A percentile compares a stretch with the other conserved stretches of the same genome.
Conservation (phyloP, 2,888 invertebrate species). For the Cerastis rubricosa region DNA sequence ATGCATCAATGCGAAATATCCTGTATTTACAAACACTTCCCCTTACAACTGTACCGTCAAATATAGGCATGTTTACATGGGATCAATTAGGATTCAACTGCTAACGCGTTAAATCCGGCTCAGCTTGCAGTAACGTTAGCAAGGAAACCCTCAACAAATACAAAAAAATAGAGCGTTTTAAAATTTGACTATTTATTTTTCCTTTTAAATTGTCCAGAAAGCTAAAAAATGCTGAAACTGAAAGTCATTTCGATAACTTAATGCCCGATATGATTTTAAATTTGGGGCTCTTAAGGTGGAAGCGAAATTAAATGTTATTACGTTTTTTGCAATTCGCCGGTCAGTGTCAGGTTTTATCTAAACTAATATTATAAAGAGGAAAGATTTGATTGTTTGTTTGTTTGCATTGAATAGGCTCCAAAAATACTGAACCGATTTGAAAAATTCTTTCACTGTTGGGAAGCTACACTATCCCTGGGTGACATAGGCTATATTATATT, state of each 20-base stretch:
- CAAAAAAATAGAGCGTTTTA: not conserved
- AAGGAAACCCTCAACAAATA: slow-evolving; percentile 12
- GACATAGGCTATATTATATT: too few species aligned
- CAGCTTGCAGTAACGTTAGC: slow-evolving; percentile 50
- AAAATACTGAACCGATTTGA: too few species aligned
- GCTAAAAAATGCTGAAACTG: not conserved
- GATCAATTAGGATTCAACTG: slow-evolving; percentile 75
- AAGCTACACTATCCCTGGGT: too few species aligned
- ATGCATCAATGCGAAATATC: slow-evolving; percentile 31
- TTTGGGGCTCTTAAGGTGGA: too few species aligned
- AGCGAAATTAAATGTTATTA: too few species aligned
- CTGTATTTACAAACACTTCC: slow-evolving; percentile 43
- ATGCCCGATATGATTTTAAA: not conserved
- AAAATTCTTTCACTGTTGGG: too few species aligned
- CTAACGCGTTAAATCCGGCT: slow-evolving; percentile 75
- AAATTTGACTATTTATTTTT: not conserved
- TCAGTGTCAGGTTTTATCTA: too few species aligned
- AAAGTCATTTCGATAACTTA: not conserved
- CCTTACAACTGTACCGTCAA: slow-evolving; percentile 35
- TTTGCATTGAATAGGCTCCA: too few species aligned
- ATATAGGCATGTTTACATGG: slow-evolving; percentile 72
- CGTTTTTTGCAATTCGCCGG: too few species aligned
- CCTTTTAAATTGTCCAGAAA: not conserved
- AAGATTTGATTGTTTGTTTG: too few species aligned
- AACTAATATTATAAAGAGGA: too few species aligned